Base-by-base conservation (phyloP, 92 coral and sea anemone species). In the Umimayanthus kanabou region DNA sequence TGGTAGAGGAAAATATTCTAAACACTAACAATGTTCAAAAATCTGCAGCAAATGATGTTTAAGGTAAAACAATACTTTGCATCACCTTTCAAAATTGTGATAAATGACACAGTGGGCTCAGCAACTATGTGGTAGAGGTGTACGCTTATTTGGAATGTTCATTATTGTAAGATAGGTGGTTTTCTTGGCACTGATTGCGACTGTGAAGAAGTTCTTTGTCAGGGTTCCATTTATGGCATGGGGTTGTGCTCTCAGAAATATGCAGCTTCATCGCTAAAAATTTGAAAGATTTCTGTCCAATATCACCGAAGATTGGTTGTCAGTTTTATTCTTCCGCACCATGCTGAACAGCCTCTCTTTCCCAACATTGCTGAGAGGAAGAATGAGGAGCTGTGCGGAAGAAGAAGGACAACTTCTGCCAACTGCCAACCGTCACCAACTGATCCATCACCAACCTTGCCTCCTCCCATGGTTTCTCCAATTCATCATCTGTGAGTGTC, bases 321-420 rank as follows among this genome's bases (percentile, higher is more conserved):
- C 79, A 20, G 80, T 88, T 79, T 88, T 80, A 53, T 88, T 88
- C 77, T 88, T 88, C 6, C 86, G 55, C 8, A 79, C 90, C 55
- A 88, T 88, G 61, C 66, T 88, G 42, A 88, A 88, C n/a, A n/a
- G n/a, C 26, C 90, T 70, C 39, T 80, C 90, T 69, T 66, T 39
- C 16, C 87, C 90, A 39, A 80, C 90, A 88, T 88, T 88, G 39
- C 90, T 81, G 47, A 66, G 81, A 4, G 80, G 86, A 26, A 79
- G 50, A 70, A 88, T 80, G 22, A n/a, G n/a, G n/a, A n/a, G n/a
- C n/a, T n/a, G n/a, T n/a, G n/a, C n/a, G n/a, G n/a, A n/a, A n/a
- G n/a, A n/a, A n/a, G n/a, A n/a, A 88, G 29, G 37, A 88, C 90
- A 72, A 50, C 30, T 80, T 88, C 90, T 45, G 90, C 87, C 22